Conservation (phyloP, 2,113 vertebrate species). For the Vulpes lagopus region DNA sequence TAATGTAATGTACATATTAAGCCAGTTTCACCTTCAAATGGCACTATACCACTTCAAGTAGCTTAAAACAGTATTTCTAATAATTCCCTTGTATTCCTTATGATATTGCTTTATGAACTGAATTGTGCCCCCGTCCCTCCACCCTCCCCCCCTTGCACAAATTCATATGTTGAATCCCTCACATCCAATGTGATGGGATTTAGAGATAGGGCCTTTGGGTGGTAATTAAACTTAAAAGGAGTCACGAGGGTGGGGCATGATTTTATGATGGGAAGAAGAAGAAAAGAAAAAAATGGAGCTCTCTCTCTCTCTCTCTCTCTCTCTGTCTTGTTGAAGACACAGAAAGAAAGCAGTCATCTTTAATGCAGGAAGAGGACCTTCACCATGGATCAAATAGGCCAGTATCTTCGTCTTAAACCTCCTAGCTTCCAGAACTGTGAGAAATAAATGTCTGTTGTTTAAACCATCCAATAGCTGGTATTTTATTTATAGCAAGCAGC, state of each 20-base stretch:
- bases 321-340: background rate
- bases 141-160: background rate
- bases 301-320: background rate
- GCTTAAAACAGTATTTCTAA: background rate
- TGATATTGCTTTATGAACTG: background rate
- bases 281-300: rapidly evolving
- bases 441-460: background rate
- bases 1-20: background rate
- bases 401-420: background rate
- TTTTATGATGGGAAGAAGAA: background rate
- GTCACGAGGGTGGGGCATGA: background rate
- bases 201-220: background rate
- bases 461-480: background rate
- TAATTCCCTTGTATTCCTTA: background rate
- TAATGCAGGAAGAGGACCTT: background rate
- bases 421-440: background rate
- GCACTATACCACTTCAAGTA: background rate
- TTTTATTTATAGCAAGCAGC: background rate
- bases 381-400: background rate
- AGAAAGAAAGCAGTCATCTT: background rate
- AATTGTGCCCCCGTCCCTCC: background rate
- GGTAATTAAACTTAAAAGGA: background rate
- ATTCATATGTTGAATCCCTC: background rate
- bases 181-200: background rate
- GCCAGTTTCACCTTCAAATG: background rate